phyloP scores from a whole-genome alignment of 2,113 vertebrate genomes.

The Labeo rohita region DNA sequence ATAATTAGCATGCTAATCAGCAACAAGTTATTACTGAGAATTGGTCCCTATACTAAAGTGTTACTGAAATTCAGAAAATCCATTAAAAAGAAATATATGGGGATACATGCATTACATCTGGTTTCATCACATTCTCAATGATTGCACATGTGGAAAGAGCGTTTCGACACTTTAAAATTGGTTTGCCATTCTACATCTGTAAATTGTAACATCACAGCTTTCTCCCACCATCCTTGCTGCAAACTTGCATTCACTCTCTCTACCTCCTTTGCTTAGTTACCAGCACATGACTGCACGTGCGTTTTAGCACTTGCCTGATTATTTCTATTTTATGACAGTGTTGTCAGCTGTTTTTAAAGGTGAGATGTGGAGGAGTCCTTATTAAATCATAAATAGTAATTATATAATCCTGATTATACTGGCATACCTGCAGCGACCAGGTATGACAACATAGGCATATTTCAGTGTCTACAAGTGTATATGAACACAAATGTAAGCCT shows the following conservation, averaged over 20 bases:
- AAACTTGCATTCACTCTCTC: not conserved
- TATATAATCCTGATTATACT: not conserved
- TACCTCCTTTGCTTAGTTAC: not conserved
- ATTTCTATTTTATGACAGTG: not conserved
- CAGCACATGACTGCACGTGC: not conserved
- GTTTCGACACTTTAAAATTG: not conserved
- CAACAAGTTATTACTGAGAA: too few species aligned
- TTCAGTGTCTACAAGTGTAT: not conserved
- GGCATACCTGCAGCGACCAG: not conserved
- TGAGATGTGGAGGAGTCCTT: not conserved
- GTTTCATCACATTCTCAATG: not conserved
- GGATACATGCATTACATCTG: not conserved
- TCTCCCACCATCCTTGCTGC: not conserved
- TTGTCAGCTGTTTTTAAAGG: not conserved
- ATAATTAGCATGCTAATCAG: too few species aligned
- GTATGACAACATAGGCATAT: not conserved
- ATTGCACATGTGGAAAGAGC: not conserved
- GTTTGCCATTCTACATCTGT: not conserved
- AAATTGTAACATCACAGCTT: not conserved
- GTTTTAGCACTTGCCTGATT: not conserved
- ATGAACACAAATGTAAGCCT: not conserved
- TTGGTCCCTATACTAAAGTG: too few species aligned
- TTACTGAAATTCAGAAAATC: not conserved
- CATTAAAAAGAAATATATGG: not conserved
- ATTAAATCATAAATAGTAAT: not conserved